Conservation (phyloP, 2,113 vertebrate genomes). For the Felis catus region F.catus_Fca126_mat1.0 CM031412.1:198720501-198721000, state of each 20-base stretch:
- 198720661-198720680: conserved; percentile 30
- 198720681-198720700: background rate
- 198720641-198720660: background rate
- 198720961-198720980: background rate
- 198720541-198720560: conserved; percentile 56
- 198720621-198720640: conserved; percentile 33
- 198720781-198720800: background rate
- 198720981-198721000: background rate
- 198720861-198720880: background rate
- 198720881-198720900: background rate
- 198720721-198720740: conserved; percentile 10
- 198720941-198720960: background rate
- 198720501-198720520: conserved; percentile 36
- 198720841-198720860: background rate
- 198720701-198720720: conserved; percentile 17
- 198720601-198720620: conserved; percentile 34
- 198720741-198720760: conserved; percentile 35
- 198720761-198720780: background rate
- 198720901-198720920: background rate
- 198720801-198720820: background rate
- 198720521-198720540: conserved; percentile 57
- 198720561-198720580: conserved; percentile 21
- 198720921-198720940: background rate
- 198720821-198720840: conserved; percentile 47
- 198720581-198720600: background rate